A percentile compares a stretch with the other conserved stretches of the same genome.
Evolutionary conservation across 2,888 invertebrate genomes (phyloP).

Genomic region (Microctonus brassicae): DNA sequence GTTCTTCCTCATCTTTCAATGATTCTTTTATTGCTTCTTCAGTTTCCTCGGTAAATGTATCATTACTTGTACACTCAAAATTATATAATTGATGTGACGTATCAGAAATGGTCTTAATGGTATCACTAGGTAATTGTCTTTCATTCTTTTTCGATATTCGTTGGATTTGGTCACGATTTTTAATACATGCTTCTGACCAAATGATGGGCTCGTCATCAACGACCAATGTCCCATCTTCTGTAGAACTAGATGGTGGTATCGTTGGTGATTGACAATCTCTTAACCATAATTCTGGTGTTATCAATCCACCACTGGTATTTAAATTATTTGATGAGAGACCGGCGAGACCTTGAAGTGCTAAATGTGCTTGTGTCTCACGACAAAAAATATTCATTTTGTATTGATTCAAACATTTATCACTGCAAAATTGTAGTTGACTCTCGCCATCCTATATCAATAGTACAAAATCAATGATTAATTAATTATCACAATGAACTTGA

Average conservation of each 20-base stretch:
- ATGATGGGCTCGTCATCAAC: slow-evolving; percentile 49
- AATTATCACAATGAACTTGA: slow-evolving; percentile 17
- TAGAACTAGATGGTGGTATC: slow-evolving; percentile 71
- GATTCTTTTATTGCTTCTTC: slow-evolving; percentile 48
- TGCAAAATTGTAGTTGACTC: slow-evolving; percentile 90
- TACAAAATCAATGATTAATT: neutral
- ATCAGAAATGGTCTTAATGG: slow-evolving; percentile 35
- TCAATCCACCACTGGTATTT: slow-evolving; percentile 73
- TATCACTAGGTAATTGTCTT: slow-evolving; percentile 26
- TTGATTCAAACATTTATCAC: slow-evolving; percentile 93
- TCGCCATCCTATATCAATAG: slow-evolving; percentile 81
- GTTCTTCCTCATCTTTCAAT: slow-evolving; percentile 42
- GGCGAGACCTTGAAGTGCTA: slow-evolving; percentile 76
- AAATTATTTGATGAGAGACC: slow-evolving; percentile 41
- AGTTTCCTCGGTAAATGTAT: slow-evolving; percentile 32
- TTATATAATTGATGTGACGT: slow-evolving; percentile 22
- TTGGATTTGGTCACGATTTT: slow-evolving; percentile 29
- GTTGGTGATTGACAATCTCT: slow-evolving; percentile 81
- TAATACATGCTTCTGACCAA: neutral
- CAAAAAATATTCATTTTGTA: slow-evolving; percentile 98
- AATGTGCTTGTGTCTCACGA: slow-evolving; percentile 91
- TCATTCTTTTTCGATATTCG: neutral
- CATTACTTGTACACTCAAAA: slow-evolving; percentile 16
- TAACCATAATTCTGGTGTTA: slow-evolving; percentile 93
- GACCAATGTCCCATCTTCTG: slow-evolving; percentile 51